Conservation (phyloP, 2,888 invertebrate genomes). For the Tetragonisca angustula region DNA sequence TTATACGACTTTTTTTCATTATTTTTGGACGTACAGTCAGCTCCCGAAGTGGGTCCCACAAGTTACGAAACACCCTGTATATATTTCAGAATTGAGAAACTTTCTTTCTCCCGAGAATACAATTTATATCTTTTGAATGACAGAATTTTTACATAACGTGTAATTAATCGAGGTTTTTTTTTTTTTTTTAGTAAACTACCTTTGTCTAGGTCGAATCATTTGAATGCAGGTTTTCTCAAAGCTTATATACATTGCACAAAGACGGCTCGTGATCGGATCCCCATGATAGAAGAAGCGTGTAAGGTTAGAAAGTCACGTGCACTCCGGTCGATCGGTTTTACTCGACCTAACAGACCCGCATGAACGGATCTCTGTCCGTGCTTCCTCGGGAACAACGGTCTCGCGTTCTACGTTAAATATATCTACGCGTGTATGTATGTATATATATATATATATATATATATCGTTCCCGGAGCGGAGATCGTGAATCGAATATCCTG, state of each 20-base stretch:
- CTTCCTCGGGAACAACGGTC: constrained; percentile 7
- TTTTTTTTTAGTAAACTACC: not conserved
- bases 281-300: constrained; percentile 17
- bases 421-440: not conserved
- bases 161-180: constrained; percentile 50
- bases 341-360: constrained; percentile 25
- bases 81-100: too few relatives aligned
- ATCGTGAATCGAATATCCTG: constrained; percentile 42
- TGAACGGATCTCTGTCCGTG: constrained; percentile 53
- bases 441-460: not conserved
- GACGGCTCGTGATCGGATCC: constrained; percentile 23
- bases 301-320: constrained; percentile 35
- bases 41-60: too few relatives aligned
- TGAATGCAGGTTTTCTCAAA: constrained; percentile 47
- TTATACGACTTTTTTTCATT: too few relatives aligned
- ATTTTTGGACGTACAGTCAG: too few relatives aligned
- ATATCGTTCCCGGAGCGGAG: constrained; percentile 13
- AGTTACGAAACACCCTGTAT: too few relatives aligned
- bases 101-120: not conserved
- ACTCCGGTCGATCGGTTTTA: constrained; percentile 36
- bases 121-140: not conserved
- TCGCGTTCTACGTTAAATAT: constrained; percentile 9
- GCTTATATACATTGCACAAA: not conserved
- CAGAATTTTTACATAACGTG: constrained; percentile 32
- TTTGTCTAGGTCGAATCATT: constrained; percentile 29